Base-by-base conservation (phyloP, 2,113 vertebrate genomes). In the Scartelaos histophorus region DNA sequence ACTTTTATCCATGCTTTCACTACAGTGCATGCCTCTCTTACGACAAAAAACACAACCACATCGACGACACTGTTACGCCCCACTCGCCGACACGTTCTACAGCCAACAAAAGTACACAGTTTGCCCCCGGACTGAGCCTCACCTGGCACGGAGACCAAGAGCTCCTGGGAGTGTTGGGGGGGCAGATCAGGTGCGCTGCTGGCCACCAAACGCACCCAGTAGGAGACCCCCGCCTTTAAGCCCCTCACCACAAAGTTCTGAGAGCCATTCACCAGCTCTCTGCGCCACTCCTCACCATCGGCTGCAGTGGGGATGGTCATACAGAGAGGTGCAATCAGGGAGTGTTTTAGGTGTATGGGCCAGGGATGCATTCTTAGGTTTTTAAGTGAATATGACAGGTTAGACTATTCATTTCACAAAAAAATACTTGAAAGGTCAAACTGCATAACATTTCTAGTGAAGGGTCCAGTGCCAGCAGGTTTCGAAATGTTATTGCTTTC, bases 111-210 rank as follows among this genome's bases (percentile, higher is more conserved):
- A 35, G 62, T 61, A 68, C 73, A 73, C 74, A 24, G 69, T 81
- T 24, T 43, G 66, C 53, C 64, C 64, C 64, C 54, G 43, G 51
- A 10, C 70, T 10, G 67, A 16, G 73, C 95, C 97, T 97, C 97
- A 97, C 96, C 96, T 97, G 96, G 96, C 90, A 96, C 94, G 85
- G 90, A 96, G 90, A 98, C 94, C 95, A 95, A 91, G 43, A 95
- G 85, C 95, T 95, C 95, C 84, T 96, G 91, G 89, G 95, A 95
- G 92, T 86, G 95, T 91, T 93, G 90, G 70, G 89, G 93, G 91
- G 92, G 92, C 84, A 89, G 89, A 93, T 94, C 94, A 84, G 90
- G 93, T 90, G 91, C 90, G 90, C 94, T 95, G 90, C 93, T 92
- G 90, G 96, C 95, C 93, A 94, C 95, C 94, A 96, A 93, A 71